These are phyloP conservation scores for Diploscapter pachys DNA, from an alignment of 1,140 invertebrate genomes.

Conservation along the genomic window DNA sequence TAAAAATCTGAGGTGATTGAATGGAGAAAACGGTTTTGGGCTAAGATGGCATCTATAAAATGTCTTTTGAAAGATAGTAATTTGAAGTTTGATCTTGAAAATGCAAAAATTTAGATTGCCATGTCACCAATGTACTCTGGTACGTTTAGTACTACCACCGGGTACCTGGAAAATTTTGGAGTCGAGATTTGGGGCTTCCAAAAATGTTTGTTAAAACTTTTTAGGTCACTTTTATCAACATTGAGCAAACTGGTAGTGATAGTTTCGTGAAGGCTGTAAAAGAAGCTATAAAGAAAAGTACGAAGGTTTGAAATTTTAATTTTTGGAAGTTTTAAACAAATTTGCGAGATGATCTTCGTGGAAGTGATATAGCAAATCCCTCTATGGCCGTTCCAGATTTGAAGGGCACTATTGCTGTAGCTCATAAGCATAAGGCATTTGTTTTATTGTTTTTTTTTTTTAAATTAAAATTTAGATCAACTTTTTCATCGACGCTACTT, in stretches of 20 bases:
- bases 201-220: no score
- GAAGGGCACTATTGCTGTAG: slow-evolving; percentile 10
- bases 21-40: no score
- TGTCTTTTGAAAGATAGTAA: neutral
- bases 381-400: slow-evolving; percentile 26
- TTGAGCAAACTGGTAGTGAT: slow-evolving; percentile 12
- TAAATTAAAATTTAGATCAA: slow-evolving; percentile 19
- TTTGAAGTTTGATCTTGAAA: neutral
- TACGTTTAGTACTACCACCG: slow-evolving; percentile 18
- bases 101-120: neutral
- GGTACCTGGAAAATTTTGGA: neutral
- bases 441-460: no score
- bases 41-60: no score
- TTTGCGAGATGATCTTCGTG: slow-evolving; percentile 15
- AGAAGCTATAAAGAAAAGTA: slow-evolving; percentile 19
- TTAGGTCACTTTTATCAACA: neutral
- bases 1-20: no score
- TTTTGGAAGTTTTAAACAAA: neutral
- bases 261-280: slow-evolving; percentile 21
- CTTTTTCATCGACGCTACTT: slow-evolving; percentile 26
- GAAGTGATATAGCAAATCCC: slow-evolving; percentile 26
- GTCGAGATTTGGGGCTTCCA: neutral
- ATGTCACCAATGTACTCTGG: slow-evolving; percentile 28
- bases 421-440: neutral
- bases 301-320: slow-evolving; percentile 5